Base-by-base conservation (phyloP, 2,797 vertebrate genomes). In the Callimico goeldii region DNA sequence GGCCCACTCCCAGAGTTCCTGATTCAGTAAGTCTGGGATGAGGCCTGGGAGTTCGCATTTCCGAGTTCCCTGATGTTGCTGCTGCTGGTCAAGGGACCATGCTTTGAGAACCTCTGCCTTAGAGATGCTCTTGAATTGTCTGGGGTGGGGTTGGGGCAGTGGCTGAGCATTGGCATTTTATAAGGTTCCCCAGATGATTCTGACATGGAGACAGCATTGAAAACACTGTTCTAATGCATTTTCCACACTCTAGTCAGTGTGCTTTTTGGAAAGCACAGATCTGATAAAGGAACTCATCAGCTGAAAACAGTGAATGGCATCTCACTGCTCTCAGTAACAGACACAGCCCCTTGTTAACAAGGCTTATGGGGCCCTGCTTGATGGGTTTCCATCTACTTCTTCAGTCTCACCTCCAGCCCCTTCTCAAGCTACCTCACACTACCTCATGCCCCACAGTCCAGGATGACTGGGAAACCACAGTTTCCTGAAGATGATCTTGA, bases 231-330 rank as follows among this genome's bases (percentile, higher is more conserved):
- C 24, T 72, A 39, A 61, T 46, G 26, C 19, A 30, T 77, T 55
- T 93, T 58, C n/a, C 24, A 58, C 48, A 9, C 2, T 30, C 12
- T 24, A 61, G 84, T 26, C 17, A 24, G 39, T 41, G 48, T 36
- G 52, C 58, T 83, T 70, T 87, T 72, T 28, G 83, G 50, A 91
- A 96, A 88, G 41, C 36, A 64, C 43, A 33, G 61, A 64, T 33
- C 58, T 11, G 33, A 88, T 17, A 57, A 61, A 96, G 19, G 24
- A 94, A 81, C 28, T 70, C 36, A 88, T 70, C 9, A 70, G 41
- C 36, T 76, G 50, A 77, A 94, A 83, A 70, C 48, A 75, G 19
- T 55, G 43, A 87, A 80, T 46, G 73, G 48, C 67, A 26, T 87
- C 67, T 70, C 76, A 87, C 39, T 41, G 39, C n/a, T 80, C 36